These are phyloP conservation scores for Caranx melampygus DNA, from an alignment of 2,113 vertebrate genomes.

Conservation along the genomic window DNA sequence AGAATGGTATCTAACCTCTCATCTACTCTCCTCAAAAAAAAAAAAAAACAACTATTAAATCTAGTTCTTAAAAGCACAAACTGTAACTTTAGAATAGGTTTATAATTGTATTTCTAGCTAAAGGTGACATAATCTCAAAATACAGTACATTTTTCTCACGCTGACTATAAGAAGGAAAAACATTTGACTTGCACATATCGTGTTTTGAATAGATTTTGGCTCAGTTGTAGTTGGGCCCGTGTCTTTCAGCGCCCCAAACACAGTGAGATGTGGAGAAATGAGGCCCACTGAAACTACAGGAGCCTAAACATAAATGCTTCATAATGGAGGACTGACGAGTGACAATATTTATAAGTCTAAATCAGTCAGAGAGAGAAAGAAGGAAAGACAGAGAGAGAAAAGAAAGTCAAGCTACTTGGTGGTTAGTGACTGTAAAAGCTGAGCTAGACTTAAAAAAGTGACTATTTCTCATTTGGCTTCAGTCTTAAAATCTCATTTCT, in stretches of 20 bases:
- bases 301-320: conserved; percentile 62
- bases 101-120: neutral
- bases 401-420: conserved; percentile 17
- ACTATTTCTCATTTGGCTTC: neutral
- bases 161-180: neutral
- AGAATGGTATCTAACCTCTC: neutral
- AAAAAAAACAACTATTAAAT: no score
- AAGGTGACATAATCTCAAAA: conserved; percentile 1
- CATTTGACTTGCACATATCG: conserved; percentile 6
- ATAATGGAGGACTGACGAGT: conserved; percentile 65
- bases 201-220: conserved; percentile 26
- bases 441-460: neutral
- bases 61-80: neutral
- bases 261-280: conserved; percentile 57
- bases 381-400: conserved; percentile 21
- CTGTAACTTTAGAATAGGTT: neutral
- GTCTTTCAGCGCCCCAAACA: conserved; percentile 66
- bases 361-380: conserved; percentile 32
- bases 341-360: conserved; percentile 63
- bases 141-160: conserved; percentile 7
- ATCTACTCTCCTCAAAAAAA: neutral
- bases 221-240: conserved; percentile 22
- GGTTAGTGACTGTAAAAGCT: conserved; percentile 21
- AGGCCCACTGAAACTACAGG: conserved; percentile 65
- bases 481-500: conserved; percentile 20